phyloP scores from a whole-genome alignment of 1,140 invertebrate species.

The Manduca sexta region DNA sequence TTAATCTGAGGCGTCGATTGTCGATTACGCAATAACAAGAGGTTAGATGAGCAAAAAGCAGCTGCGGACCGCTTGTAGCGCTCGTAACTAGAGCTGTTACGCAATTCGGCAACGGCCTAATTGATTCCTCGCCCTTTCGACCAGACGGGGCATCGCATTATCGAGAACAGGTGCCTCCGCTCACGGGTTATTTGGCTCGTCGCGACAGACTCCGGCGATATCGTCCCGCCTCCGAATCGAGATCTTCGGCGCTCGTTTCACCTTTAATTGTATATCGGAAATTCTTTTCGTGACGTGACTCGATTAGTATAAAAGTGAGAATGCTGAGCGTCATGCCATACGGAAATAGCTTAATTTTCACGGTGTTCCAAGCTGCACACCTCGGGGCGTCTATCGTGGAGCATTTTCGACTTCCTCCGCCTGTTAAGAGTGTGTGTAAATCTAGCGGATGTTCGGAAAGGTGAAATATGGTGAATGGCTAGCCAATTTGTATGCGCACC shows the following conservation, averaged over 20 bases:
- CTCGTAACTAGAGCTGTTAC: slow-evolving; percentile 68
- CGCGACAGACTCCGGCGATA: slow-evolving; percentile 43
- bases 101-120: slow-evolving; percentile 66
- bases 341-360: slow-evolving; percentile 63
- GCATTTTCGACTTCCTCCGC: slow-evolving; percentile 25
- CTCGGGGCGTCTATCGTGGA: slow-evolving; percentile 27
- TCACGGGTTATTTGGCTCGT: slow-evolving; percentile 59
- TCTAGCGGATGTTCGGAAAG: slow-evolving; percentile 42
- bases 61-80: slow-evolving; percentile 56
- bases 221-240: slow-evolving; percentile 38
- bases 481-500: slow-evolving; percentile 59
- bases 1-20: slow-evolving; percentile 64
- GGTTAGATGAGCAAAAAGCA: slow-evolving; percentile 67
- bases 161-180: slow-evolving; percentile 61
- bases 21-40: slow-evolving; percentile 66
- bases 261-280: slow-evolving; percentile 61
- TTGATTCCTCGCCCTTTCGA: slow-evolving; percentile 69
- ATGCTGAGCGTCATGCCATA: slow-evolving; percentile 37
- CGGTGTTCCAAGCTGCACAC: slow-evolving; percentile 24
- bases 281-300: slow-evolving; percentile 55
- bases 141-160: slow-evolving; percentile 67
- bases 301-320: slow-evolving; percentile 56
- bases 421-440: slow-evolving; percentile 55
- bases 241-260: slow-evolving; percentile 42
- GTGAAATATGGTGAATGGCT: slow-evolving; percentile 59